Base-by-base conservation (phyloP, 2,888 invertebrate species). In the Leptopilina syphax region DNA sequence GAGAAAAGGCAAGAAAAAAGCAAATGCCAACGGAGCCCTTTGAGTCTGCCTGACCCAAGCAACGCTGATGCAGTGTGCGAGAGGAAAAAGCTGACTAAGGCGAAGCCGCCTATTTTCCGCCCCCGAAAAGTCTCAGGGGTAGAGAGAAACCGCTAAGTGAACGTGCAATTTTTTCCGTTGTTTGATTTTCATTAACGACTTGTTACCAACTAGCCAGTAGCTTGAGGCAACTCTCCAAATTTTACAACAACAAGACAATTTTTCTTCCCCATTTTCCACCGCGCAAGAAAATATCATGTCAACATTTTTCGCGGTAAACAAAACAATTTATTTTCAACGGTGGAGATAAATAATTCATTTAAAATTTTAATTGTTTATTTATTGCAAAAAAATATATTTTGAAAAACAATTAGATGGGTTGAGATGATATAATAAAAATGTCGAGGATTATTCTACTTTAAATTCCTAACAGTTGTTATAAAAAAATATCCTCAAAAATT, bases 101-200 rank as follows among this genome's bases (percentile, higher is more conserved):
- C 85, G 86, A 85, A 87, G 87, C 86, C 86, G 82, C 81, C 85
- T 85, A 85, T 87, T 86, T 87, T 85, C 84, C 77, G 63, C 80
- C 77, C 81, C 82, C 84, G 87, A 84, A 85, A 86, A 86, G 86
- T 88, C 89, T 89, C 88, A 86, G 85, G 87, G 87, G 89, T 34
- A 34, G 34, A 86, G 85, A 87, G 87, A 86, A 87, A 88, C 88
- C 86, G 87, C 87, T 86, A 87, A 90, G 89, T 88, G 88, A 88
- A 90, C 87, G 89, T 88, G 85, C 84, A 90, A 91, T 91, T 91
- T 89, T 91, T 83, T 89, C 88, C 89, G 88, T 89, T 92, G 92
- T 92, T 92, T 91, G 91, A 91, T 91, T 92, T 92, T 91, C 92
- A 92, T 92, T 91, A 92, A 91, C 90, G 88, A 90, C 90, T 89